Evolutionary conservation across 2,888 invertebrate species (phyloP).

Genomic region (Caenorhabditis zanzibari): DNA sequence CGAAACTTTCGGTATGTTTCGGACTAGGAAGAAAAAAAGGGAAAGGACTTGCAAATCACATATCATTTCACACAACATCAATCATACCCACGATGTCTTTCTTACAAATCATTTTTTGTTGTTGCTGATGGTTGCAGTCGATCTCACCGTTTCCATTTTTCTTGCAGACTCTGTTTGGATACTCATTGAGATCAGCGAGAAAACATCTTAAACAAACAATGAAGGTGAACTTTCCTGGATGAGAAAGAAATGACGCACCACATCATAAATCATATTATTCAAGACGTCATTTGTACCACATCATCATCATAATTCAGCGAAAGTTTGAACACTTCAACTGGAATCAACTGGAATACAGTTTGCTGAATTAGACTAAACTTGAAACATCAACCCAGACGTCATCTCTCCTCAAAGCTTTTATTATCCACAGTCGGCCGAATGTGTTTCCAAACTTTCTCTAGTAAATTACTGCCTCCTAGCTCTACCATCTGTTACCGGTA

Average conservation of each 20-base stretch:
- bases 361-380: conserved; percentile 36
- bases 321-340: conserved; percentile 27
- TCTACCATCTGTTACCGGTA: conserved; percentile 24
- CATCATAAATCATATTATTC: conserved; percentile 25
- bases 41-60: conserved; percentile 64
- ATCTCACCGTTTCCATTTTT: neutral
- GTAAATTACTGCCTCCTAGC: conserved; percentile 36
- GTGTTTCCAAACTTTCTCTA: conserved; percentile 49
- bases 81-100: conserved; percentile 59
- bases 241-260: conserved; percentile 13
- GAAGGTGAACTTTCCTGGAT: conserved; percentile 30
- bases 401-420: conserved; percentile 24
- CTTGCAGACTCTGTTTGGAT: conserved; percentile 42
- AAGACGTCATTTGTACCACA: conserved; percentile 43
- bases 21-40: conserved; percentile 51
- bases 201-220: conserved; percentile 12
- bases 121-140: conserved; percentile 7
- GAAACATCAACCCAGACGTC: conserved; percentile 26
- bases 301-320: conserved; percentile 45
- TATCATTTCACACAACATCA: conserved; percentile 65
- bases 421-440: conserved; percentile 38
- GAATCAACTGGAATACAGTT: conserved; percentile 39
- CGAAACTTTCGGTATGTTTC: conserved; percentile 41
- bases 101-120: conserved; percentile 47
- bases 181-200: conserved; percentile 10